Evolutionary conservation across 1,140 invertebrate genomes (phyloP), one percentile per base, ranked within the genome.

Genomic region (Chrysomallon squamiferum): DNA sequence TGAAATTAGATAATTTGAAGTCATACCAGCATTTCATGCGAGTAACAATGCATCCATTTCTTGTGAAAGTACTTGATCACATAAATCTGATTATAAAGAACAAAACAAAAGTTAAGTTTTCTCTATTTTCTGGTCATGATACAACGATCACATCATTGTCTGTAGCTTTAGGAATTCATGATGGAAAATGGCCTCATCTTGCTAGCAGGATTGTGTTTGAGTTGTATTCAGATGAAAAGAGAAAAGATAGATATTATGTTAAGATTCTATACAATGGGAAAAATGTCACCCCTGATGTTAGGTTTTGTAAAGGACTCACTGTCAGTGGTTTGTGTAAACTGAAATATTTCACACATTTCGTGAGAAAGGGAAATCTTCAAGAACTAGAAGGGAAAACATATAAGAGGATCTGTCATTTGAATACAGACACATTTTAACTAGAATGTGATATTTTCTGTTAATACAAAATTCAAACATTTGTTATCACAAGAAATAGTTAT

Each of bases 71-170:
- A 22, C 62, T 75, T 29, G 88, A 91, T 63, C 90, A 93, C 69
- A 90, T 95, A 9, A 89, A 90, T 25, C 89, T 0, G 80, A 93
- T 9, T 91, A 93, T 77, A 88, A 90, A 88, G 89, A 88, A 92
- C 92, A 84, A 91, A 92, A 60, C 93, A 91, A 0, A 91, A 91
- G 62, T 90, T 66, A 91, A 90, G 76, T 89, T 96, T 62, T 90
- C 95, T 7, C 69, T 96, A 0, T 97, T 95, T 80, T 96, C 94
- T 0, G 95, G 93, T 0, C 95, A 97, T 78, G 95, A 96, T 81
- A 92, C 92, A 74, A 96, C 95, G 0, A 73, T 96, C 25, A 92
- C 94, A 72, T 93, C 93, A 72, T 83, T 97, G 3, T 89, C 92
- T 2, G 88, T 91, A 5, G 92, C 93, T 0, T 78, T 97, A 25